Conservation (phyloP, 1,140 invertebrate genomes). For the Drosophila arizonae region DNA sequence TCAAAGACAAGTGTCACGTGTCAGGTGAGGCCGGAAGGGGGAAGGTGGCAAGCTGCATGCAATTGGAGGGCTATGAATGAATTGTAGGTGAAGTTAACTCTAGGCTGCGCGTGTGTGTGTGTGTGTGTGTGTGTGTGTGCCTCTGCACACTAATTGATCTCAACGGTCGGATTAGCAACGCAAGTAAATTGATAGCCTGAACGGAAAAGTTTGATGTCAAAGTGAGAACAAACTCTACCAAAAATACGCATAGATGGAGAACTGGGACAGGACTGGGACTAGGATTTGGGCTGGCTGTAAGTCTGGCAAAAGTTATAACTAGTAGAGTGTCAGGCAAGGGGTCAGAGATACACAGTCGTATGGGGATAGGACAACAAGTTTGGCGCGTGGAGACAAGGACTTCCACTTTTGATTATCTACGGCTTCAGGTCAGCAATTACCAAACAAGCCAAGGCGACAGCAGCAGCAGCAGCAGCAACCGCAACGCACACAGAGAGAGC, state of each 20-base stretch:
- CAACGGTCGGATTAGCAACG: slow-evolving; percentile 63
- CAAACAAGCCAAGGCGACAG: slow-evolving; percentile 34
- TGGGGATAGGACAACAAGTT: slow-evolving; percentile 16
- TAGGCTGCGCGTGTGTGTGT: slow-evolving; percentile 25
- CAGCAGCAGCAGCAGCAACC: slow-evolving; percentile 13
- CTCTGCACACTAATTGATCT: slow-evolving; percentile 68
- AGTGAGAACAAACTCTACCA: slow-evolving; percentile 20
- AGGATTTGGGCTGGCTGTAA: background rate
- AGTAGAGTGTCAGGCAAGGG: slow-evolving; percentile 13
- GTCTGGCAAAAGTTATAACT: slow-evolving; percentile 28
- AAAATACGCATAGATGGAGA: background rate
- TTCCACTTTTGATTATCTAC: slow-evolving; percentile 58
- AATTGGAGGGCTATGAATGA: background rate
- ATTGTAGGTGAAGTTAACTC: slow-evolving; percentile 19
- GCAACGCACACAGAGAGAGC: background rate
- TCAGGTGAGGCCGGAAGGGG: background rate
- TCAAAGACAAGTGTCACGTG: slow-evolving; percentile 28
- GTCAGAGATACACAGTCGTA: background rate
- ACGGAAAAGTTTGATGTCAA: slow-evolving; percentile 65
- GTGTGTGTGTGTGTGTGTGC: slow-evolving; percentile 25
- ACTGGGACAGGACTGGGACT: too few species aligned
- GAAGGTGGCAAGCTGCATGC: background rate
- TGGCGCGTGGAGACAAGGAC: slow-evolving; percentile 44
- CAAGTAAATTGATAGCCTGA: slow-evolving; percentile 68
- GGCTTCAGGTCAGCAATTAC: slow-evolving; percentile 54